Conservation (phyloP, 2,113 vertebrate species). For the Austrofundulus limnaeus region DNA sequence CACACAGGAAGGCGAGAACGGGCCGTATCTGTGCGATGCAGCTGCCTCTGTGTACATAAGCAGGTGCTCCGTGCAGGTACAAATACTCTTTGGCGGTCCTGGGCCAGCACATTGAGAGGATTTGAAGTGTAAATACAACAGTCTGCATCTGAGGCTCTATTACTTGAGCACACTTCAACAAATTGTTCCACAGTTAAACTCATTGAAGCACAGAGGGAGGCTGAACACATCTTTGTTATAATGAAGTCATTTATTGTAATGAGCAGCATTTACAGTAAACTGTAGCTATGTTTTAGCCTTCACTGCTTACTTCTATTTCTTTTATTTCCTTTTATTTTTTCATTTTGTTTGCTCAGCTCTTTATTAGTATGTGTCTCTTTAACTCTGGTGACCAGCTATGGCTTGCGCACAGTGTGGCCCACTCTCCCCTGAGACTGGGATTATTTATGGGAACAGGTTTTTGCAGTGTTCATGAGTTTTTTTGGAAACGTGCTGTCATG, state of each 20-base stretch:
- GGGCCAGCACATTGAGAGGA: slow-evolving; percentile 49
- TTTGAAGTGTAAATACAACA: slow-evolving; percentile 67
- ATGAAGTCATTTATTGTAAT: slow-evolving; percentile 70
- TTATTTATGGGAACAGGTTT: slow-evolving; percentile 6
- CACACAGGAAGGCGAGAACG: slow-evolving; percentile 39
- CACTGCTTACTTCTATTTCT: not conserved
- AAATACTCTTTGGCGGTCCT: slow-evolving; percentile 39
- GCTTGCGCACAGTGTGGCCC: slow-evolving; percentile 14
- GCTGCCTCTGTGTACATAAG: slow-evolving; percentile 31
- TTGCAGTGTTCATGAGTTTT: slow-evolving; percentile 8
- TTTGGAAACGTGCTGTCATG: slow-evolving; percentile 13
- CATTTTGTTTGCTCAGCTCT: not conserved
- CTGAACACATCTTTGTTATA: slow-evolving; percentile 67
- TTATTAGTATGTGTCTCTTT: not conserved
- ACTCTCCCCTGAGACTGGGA: not conserved
- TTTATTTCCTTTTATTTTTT: not conserved
- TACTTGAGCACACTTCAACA: slow-evolving; percentile 64
- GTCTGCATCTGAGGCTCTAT: slow-evolving; percentile 60
- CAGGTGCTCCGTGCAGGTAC: slow-evolving; percentile 48
- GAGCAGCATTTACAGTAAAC: slow-evolving; percentile 55
- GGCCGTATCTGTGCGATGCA: slow-evolving; percentile 40
- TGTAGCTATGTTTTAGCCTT: slow-evolving; percentile 38
- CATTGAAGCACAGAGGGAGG: slow-evolving; percentile 68
- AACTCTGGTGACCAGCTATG: slow-evolving; percentile 9
- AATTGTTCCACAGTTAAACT: slow-evolving; percentile 57